These are phyloP conservation scores for Urophycis tenuis DNA, from an alignment of 2,797 vertebrate genomes.

Conservation along the genomic window DNA sequence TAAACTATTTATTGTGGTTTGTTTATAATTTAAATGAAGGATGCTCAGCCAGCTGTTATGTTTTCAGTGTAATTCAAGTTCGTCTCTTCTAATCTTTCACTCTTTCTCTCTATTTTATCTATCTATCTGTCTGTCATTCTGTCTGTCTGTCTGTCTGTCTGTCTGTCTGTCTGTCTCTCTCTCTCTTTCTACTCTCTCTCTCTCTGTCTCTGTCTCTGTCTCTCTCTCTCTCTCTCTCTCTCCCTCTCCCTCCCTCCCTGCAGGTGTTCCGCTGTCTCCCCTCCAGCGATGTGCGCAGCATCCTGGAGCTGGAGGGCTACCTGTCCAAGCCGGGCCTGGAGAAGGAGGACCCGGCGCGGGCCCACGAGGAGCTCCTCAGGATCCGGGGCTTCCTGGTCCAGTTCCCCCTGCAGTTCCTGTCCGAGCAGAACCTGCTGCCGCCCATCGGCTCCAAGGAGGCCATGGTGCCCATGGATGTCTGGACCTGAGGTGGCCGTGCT, in stretches of 20 bases:
- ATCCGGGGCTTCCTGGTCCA: conserved; percentile 93
- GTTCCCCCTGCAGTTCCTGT: conserved; percentile 88
- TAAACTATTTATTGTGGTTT: background rate
- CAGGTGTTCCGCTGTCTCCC: conserved; percentile 96
- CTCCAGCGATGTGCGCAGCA: conserved; percentile 84
- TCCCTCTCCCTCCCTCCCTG: background rate
- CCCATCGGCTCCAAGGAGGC: conserved; percentile 91
- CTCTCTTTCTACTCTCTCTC: background rate
- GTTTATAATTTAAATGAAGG: no score
- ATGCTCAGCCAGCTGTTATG: background rate
- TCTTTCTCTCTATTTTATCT: background rate
- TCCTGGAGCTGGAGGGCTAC: conserved; percentile 80
- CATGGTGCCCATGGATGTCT: conserved; percentile 94
- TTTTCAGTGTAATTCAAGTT: background rate
- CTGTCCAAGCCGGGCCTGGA: conserved; percentile 68
- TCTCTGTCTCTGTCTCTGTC: background rate
- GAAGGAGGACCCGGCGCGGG: conserved; percentile 59
- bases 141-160: background rate
- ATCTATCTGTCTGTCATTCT: background rate
- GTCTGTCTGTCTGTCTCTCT: background rate
- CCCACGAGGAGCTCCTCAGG: conserved; percentile 74
- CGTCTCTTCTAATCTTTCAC: no score
- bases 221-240: background rate
- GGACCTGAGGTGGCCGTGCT: conserved; percentile 76
- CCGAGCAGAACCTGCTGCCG: conserved; percentile 85